Evolutionary conservation across 1,140 invertebrate genomes (phyloP).

Genomic region (Paramacrobiotus metropolitanus): DNA sequence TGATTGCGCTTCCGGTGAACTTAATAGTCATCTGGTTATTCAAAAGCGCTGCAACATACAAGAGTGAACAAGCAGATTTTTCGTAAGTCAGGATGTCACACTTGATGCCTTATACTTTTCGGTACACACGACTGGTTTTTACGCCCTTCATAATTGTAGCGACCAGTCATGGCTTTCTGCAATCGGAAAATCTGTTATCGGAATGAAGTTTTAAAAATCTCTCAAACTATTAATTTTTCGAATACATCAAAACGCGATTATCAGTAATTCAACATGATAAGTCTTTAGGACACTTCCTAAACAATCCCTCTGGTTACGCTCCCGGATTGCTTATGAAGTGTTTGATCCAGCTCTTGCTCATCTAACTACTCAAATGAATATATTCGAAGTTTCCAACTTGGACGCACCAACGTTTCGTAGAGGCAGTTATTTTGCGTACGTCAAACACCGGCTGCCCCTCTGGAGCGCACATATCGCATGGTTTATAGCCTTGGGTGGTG

Average conservation of each 20-base stretch:
- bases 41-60: conserved; percentile 14
- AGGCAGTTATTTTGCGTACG: background rate
- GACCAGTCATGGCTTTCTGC: background rate
- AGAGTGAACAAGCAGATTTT: background rate
- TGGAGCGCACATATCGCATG: conserved; percentile 19
- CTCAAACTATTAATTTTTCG: too few relatives aligned
- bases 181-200: background rate
- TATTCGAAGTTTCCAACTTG: background rate
- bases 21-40: conserved; percentile 18
- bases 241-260: too few relatives aligned
- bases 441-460: conserved; percentile 14
- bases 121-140: background rate
- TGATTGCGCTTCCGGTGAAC: conserved; percentile 18
- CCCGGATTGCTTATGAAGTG: background rate
- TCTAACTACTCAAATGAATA: conserved; percentile 9
- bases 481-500: conserved; percentile 14
- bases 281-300: too few relatives aligned
- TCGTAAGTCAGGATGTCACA: background rate
- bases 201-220: background rate
- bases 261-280: too few relatives aligned
- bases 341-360: conserved; percentile 11
- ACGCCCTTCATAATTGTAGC: background rate
- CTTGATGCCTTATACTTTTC: background rate
- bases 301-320: background rate
- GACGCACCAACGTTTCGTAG: background rate